Evolutionary conservation across 2,888 invertebrate species (phyloP).

Genomic region (Diarsia mendica): DNA sequence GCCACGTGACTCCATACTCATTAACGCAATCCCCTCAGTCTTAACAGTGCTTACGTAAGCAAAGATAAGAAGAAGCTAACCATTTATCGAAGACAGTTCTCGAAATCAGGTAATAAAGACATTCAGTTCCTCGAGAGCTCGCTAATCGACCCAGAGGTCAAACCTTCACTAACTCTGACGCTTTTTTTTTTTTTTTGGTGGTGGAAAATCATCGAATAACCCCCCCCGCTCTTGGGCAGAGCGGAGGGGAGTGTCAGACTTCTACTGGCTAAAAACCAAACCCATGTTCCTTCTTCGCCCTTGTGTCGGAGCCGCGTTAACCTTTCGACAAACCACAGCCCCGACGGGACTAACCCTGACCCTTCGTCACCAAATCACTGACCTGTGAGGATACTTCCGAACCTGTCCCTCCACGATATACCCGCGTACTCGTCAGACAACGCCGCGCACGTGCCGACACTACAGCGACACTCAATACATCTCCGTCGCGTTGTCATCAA

Average conservation of each 20-base stretch:
- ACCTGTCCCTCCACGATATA: neutral
- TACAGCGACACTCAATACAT: conserved; percentile 24
- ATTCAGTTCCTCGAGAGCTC: no score
- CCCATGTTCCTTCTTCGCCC: no score
- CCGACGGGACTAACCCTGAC: no score
- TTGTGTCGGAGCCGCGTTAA: no score
- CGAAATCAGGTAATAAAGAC: neutral
- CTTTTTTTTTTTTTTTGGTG: no score
- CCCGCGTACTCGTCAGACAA: neutral
- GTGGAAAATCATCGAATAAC: no score
- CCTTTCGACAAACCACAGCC: no score
- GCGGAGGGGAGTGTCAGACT: no score
- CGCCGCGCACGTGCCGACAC: neutral
- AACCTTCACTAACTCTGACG: neutral
- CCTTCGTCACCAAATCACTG: neutral
- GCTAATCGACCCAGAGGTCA: conserved; percentile 6
- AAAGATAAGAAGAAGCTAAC: neutral
- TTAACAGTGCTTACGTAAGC: neutral
- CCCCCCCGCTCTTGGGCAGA: no score
- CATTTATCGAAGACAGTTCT: neutral
- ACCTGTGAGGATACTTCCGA: neutral
- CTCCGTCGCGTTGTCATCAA: conserved; percentile 30
- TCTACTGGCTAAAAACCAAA: no score
- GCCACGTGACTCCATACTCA: neutral
- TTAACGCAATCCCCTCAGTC: neutral